Evolutionary conservation across 2,797 vertebrate genomes (phyloP), one percentile per base, ranked within the genome.

Genomic region (Chelonia mydas): DNA sequence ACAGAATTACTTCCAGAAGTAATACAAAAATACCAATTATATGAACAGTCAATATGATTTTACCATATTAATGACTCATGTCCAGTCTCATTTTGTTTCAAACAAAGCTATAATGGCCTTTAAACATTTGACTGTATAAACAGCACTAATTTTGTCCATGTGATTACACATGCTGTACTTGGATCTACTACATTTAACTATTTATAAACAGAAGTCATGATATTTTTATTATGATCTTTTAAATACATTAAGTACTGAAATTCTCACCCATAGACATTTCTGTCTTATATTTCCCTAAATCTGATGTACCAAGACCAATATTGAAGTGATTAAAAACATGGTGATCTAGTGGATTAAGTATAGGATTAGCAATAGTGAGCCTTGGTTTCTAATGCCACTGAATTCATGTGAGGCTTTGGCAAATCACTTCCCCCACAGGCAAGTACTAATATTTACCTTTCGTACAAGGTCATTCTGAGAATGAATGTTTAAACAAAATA

Each of bases 31-130:
- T 25, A 1, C 7, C 1, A 41, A 80, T 15, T 19, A 47, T 8
- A 0, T 8, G 10, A 11, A 3, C 0, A 7, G 3, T 13, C 3
- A 4, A 33, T 5, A 27, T 55, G 25, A 1, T 17, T 5, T 2
- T 12, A 65, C 31, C 47, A n/a, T 65, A 65, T n/a, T 65, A 65
- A 19, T 65, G 59, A 16, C 31, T 61, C 61, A 65, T 16, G 6
- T 16, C 57, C 27, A 28, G 33, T 65, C 31, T 31, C 72, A 1
- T 2, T 6, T 7, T 1, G 3, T 16, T 0, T 21, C 37, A 3
- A 72, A 2, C 84, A 19, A 2, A 28, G 3, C 27, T 4, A 4
- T 21, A 59, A 65, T 15, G 8, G 2, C 59, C 4, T 1, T 12
- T 0, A 2, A 53, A 0, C 15, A 1, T 1, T 0, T 3, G 25